phyloP scores from a whole-genome alignment of 53 echinoderm and acorn worm genomes.

The Echinometra lucunter region DNA sequence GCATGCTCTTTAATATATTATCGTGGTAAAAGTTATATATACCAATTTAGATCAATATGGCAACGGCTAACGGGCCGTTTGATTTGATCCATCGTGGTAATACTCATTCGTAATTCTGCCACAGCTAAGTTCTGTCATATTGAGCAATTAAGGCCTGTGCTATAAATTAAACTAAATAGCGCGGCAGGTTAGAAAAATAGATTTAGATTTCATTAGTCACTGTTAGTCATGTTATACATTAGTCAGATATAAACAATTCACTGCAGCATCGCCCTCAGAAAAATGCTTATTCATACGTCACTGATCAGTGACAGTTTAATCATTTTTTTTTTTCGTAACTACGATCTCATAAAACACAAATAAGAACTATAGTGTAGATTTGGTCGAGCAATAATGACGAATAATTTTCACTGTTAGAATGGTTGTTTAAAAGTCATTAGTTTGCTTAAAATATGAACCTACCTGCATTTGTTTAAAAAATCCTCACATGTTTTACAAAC shows the following conservation, averaged over 20 bases:
- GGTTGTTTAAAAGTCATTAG: too few relatives aligned
- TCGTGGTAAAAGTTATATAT: not conserved
- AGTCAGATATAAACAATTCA: not conserved
- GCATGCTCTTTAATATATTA: not conserved
- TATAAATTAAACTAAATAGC: not conserved
- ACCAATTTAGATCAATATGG: too few relatives aligned
- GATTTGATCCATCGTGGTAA: not conserved
- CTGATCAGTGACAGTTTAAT: not conserved
- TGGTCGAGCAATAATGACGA: not conserved
- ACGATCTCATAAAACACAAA: not conserved
- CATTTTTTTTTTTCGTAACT: not conserved
- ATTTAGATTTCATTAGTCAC: too few relatives aligned
- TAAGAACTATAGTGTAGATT: not conserved
- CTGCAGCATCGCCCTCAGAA: not conserved
- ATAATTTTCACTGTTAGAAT: not conserved
- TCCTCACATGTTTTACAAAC: too few relatives aligned
- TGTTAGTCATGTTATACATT: not conserved
- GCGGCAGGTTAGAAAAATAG: not conserved
- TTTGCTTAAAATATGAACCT: too few relatives aligned
- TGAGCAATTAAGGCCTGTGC: too few relatives aligned
- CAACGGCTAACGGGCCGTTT: too few relatives aligned
- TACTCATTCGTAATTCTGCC: not conserved
- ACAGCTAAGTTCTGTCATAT: too few relatives aligned
- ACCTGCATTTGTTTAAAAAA: too few relatives aligned
- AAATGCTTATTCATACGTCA: not conserved